phyloP scores from a whole-genome alignment of 2,797 vertebrate genomes.

The Simalia tracyae region DNA sequence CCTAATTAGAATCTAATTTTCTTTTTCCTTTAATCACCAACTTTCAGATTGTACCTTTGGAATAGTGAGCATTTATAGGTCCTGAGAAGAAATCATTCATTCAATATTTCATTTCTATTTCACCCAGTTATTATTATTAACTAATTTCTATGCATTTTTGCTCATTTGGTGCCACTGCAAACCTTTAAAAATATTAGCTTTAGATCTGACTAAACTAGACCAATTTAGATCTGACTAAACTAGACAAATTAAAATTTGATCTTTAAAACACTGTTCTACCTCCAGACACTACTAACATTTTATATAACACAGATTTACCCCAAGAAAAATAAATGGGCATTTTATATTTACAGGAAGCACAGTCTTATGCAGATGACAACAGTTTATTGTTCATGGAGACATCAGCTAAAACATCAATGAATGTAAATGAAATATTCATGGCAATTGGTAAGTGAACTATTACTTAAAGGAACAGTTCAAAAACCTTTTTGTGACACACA shows the following conservation, averaged over 20 bases:
- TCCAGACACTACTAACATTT: background rate
- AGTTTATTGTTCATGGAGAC: conserved; percentile 99
- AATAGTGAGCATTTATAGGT: background rate
- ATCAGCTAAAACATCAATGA: conserved; percentile 98
- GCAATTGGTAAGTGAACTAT: conserved; percentile 87
- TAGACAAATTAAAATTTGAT: background rate
- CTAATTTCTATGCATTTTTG: background rate
- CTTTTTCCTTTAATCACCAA: background rate
- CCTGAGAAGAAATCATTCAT: background rate
- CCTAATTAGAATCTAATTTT: background rate
- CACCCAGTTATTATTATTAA: background rate
- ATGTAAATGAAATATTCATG: conserved; percentile 99
- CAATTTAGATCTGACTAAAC: background rate
- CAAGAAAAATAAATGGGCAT: background rate
- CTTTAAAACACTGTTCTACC: background rate
- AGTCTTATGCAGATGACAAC: conserved; percentile 98
- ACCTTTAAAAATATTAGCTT: background rate
- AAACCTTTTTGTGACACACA: background rate
- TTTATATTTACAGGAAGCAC: conserved; percentile 84
- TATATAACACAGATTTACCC: background rate
- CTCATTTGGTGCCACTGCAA: background rate
- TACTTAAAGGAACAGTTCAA: conserved; percentile 17
- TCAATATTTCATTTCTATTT: background rate
- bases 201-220: no score
- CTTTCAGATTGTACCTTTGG: background rate